phyloP scores from a whole-genome alignment of 2,888 invertebrate species.

The Cataglyphis albicans region DNA sequence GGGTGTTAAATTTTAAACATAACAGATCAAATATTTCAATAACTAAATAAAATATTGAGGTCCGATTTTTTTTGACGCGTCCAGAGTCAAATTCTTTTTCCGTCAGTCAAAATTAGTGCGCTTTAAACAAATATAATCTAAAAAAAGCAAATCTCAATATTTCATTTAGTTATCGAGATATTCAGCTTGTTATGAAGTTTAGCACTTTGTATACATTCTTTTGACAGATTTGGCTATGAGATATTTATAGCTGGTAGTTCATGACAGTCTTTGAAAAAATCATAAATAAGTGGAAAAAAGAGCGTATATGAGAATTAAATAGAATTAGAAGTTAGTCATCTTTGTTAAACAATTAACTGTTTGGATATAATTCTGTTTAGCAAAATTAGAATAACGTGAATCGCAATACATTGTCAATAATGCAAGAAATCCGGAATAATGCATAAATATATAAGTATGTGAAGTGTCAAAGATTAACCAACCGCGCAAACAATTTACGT shows the following conservation, averaged over 20 bases:
- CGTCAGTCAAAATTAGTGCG: no score
- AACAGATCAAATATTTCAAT: no score
- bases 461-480: conserved; percentile 47
- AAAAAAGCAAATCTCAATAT: no score
- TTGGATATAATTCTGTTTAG: conserved; percentile 11
- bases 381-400: conserved; percentile 3
- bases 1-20: no score
- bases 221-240: no score
- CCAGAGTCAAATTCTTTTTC: no score
- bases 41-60: no score
- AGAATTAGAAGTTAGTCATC: conserved; percentile 14
- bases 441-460: conserved; percentile 28
- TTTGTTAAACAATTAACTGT: background rate
- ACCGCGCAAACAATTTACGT: background rate
- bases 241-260: background rate
- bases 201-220: no score
- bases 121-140: no score
- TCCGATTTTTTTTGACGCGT: no score
- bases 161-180: no score
- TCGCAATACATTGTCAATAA: background rate
- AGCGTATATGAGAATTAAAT: background rate
- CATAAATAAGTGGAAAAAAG: background rate
- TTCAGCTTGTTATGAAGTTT: no score
- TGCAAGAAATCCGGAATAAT: conserved; percentile 22
- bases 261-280: background rate